phyloP scores from a whole-genome alignment of 64 coral and sea anemone genomes.

The Stichodactyla helianthus region DNA sequence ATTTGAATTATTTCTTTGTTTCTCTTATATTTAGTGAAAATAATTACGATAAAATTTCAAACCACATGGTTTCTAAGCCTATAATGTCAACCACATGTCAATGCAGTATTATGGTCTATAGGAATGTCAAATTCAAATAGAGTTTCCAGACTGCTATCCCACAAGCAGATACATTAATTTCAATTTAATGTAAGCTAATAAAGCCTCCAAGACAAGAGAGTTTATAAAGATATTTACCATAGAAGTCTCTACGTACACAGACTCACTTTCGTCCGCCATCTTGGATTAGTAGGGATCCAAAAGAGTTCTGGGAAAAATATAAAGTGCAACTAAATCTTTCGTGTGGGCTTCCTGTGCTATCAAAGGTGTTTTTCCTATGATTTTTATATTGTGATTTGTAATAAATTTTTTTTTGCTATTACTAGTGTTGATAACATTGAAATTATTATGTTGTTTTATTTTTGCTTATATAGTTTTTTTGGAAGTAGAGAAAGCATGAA shows the following conservation, averaged over 20 bases:
- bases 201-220: no score
- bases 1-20: no score
- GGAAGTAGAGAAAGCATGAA: neutral
- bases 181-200: no score
- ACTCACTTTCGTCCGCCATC: conserved; percentile 49
- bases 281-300: conserved; percentile 27
- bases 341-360: neutral
- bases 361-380: neutral
- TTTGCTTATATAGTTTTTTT: neutral
- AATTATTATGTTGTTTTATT: neutral
- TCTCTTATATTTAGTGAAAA: neutral
- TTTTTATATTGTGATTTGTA: no score
- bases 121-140: no score
- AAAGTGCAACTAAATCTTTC: no score
- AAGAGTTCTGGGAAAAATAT: conserved; percentile 40
- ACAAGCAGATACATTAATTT: no score
- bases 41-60: neutral
- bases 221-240: conserved; percentile 48
- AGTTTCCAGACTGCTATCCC: no score
- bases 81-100: neutral
- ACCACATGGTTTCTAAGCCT: no score
- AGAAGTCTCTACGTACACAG: conserved; percentile 62
- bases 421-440: neutral
- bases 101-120: no score
- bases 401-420: neutral